A percentile compares a stretch with the other conserved stretches of the same genome.
These are phyloP conservation scores for Euzetes globulus DNA, from an alignment of 2,888 invertebrate species.

Conservation along the genomic window DNA sequence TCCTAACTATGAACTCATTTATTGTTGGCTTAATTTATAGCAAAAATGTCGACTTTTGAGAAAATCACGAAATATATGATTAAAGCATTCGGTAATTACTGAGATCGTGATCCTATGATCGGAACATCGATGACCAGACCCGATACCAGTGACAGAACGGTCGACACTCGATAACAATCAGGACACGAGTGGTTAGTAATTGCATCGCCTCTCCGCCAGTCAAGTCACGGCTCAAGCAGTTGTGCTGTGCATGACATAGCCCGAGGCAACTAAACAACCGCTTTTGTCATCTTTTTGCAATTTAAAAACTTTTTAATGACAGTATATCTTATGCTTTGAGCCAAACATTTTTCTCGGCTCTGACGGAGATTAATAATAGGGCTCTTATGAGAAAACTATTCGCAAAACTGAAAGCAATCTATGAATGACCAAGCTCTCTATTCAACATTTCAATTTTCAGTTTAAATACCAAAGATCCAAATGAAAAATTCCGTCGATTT, in stretches of 20 bases:
- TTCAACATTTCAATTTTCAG: no score
- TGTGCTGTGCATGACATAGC: constrained; percentile 28
- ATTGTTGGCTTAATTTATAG: constrained; percentile 7
- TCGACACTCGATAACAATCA: constrained; percentile 30
- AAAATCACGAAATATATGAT: not conserved
- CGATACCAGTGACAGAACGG: constrained; percentile 22
- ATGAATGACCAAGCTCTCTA: not conserved
- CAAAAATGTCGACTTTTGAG: not conserved
- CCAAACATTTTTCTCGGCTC: constrained; percentile 14
- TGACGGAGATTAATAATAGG: constrained; percentile 17
- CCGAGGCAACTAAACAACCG: constrained; percentile 7
- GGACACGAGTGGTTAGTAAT: constrained; percentile 20
- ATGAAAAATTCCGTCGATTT: no score
- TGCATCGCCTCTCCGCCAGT: constrained; percentile 9
- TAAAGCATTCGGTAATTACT: constrained; percentile 1
- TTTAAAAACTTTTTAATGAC: constrained; percentile 27
- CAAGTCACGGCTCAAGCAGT: not conserved
- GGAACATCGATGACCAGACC: constrained; percentile 19
- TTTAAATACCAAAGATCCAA: no score
- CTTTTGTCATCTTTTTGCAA: constrained; percentile 22
- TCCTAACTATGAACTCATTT: not conserved
- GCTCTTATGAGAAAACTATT: not conserved
- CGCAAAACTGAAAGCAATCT: not conserved
- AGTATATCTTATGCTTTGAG: constrained; percentile 12
- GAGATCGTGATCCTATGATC: not conserved